Evolutionary conservation across 1,140 invertebrate species (phyloP).

Genomic region (Drusus annulatus): DNA sequence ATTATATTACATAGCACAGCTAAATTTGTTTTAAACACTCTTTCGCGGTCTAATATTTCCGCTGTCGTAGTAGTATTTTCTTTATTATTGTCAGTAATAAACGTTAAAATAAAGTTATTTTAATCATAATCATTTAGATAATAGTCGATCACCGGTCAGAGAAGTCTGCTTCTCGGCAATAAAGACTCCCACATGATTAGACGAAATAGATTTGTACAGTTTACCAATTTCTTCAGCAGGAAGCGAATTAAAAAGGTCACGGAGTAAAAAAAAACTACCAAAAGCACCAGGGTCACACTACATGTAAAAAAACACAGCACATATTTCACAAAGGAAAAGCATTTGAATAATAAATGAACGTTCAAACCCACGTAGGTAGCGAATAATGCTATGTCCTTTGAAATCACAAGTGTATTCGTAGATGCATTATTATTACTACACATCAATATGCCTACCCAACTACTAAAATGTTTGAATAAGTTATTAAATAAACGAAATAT

Average conservation of each 20-base stretch:
- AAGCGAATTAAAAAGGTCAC: slow-evolving; percentile 1
- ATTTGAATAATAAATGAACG: slow-evolving; percentile 1
- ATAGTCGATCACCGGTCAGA: neutral
- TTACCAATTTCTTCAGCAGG: slow-evolving; percentile 6
- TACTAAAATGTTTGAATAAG: too few relatives aligned
- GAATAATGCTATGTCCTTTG: neutral
- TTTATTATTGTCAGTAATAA: too few relatives aligned
- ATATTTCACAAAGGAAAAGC: slow-evolving; percentile 14
- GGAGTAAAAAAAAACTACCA: neutral
- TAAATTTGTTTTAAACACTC: too few relatives aligned
- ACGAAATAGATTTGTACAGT: neutral
- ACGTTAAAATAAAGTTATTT: too few relatives aligned
- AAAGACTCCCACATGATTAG: neutral
- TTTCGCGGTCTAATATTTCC: too few relatives aligned
- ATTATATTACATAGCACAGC: too few relatives aligned
- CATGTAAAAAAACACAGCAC: neutral
- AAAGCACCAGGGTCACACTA: neutral
- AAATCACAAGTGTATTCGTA: neutral
- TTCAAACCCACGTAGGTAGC: neutral
- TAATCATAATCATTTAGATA: too few relatives aligned
- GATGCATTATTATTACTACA: neutral
- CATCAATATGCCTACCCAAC: too few relatives aligned
- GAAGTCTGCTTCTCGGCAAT: neutral
- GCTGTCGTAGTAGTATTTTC: too few relatives aligned
- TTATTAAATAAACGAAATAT: too few relatives aligned